Evolutionary conservation across 2,113 vertebrate genomes (phyloP), one percentile per base, ranked within the genome.

Genomic region (Labeo rohita): DNA sequence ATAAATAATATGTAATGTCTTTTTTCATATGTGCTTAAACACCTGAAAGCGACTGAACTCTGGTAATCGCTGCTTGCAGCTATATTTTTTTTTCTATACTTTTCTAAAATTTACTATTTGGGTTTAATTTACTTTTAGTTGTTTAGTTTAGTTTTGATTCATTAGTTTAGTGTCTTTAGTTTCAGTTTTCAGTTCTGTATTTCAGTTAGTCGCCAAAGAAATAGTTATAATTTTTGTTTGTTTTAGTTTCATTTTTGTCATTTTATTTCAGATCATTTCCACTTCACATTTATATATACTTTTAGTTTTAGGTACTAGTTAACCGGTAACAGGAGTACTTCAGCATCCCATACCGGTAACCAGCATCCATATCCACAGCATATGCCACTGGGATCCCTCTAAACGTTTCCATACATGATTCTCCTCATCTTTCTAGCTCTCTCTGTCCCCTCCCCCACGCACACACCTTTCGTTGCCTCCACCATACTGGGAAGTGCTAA

Each of bases 401-500:
- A 56, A 83, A 72, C 80, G 56, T 45, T 66, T 83, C 86, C 88
- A 87, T 82, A 90, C 89, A 86, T 85, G 81, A 23, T 49, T 86
- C 50, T 89, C 87, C 89, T 83, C 80, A 39, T 89, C 87, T 75
- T 65, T 78, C 49, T 65, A 61, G 85, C 79, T 83, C 88, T 88
- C 85, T 90, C 88, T 84, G 34, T 68, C 80, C 86, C 86, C 81
- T 80, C 70, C 85, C 73, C 66, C 52, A 72, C 8, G 34, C 59
- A 72, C 70, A 23, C 86, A 50, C 47, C 82, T 84, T 73, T 74
- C 12, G 6, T 34, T 84, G 82, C 49, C 66, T 84, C 82, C 47
- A 76, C 78, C 78, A 82, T 70, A 85, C 85, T 87, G 61, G 86
- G 84, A 88, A 88, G 89, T 88, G 88, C 92, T 93, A 92, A 92